These are phyloP conservation scores for Lycodopsis pacificus DNA, from an alignment of 2,797 vertebrate species.

Conservation along the genomic window DNA sequence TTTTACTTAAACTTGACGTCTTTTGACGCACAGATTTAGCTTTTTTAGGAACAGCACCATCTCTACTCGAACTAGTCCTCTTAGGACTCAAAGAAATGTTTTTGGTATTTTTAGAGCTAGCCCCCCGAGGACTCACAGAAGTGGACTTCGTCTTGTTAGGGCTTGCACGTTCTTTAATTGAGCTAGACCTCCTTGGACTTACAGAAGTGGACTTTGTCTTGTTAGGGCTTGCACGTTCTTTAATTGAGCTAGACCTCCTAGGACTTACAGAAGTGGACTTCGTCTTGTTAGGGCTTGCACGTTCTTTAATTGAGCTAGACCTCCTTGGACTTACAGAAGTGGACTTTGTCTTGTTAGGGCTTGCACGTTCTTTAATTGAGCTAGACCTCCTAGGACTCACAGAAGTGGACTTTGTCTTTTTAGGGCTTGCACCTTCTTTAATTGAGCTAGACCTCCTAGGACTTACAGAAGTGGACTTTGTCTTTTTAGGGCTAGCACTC, in stretches of 20 bases:
- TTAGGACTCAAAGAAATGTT: background rate
- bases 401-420: background rate
- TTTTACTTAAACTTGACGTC: slow-evolving; percentile 10
- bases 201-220: background rate
- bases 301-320: background rate
- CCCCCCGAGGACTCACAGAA: background rate
- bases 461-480: background rate
- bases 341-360: background rate
- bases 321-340: background rate
- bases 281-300: background rate
- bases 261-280: background rate
- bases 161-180: background rate
- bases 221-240: background rate
- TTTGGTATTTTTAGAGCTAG: background rate
- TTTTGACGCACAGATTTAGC: slow-evolving; percentile 2
- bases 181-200: background rate
- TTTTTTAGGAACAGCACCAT: background rate
- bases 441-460: background rate
- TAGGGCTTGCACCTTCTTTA: background rate
- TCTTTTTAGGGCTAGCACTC: background rate
- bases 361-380: background rate
- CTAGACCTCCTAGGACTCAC: background rate
- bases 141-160: background rate
- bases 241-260: background rate
- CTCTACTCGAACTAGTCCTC: background rate